Evolutionary conservation across 2,113 vertebrate species (phyloP).

Genomic region (Protobothrops mucrosquamatus): DNA sequence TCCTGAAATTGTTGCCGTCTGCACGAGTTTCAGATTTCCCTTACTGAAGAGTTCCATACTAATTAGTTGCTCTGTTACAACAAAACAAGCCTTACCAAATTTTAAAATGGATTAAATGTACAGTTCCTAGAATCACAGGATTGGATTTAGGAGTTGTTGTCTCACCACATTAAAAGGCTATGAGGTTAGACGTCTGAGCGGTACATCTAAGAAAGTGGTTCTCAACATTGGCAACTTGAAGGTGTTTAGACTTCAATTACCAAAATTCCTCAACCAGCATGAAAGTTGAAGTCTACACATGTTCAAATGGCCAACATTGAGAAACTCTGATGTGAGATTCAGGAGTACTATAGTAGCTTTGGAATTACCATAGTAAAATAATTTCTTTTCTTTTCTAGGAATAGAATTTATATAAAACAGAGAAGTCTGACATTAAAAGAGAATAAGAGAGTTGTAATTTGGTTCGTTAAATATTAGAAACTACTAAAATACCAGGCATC

Average conservation of each 20-base stretch:
- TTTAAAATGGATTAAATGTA: neutral
- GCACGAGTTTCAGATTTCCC: neutral
- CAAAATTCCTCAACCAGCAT: neutral
- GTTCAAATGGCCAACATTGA: neutral
- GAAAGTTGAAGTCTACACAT: neutral
- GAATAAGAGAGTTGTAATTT: neutral
- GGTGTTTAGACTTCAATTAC: neutral
- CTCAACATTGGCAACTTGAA: neutral
- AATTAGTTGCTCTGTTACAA: neutral
- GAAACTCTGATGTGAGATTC: neutral
- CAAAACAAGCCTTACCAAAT: neutral
- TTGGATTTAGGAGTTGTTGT: neutral
- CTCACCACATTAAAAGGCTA: neutral
- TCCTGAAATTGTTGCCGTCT: neutral
- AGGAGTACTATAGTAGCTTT: neutral
- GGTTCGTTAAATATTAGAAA: neutral
- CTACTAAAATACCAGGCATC: neutral
- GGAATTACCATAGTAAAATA: neutral
- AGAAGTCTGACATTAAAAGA: neutral
- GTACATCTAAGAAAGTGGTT: neutral
- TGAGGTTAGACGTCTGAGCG: neutral
- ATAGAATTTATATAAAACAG: neutral
- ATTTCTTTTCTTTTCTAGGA: neutral
- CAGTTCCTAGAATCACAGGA: neutral
- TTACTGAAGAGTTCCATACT: neutral